These are phyloP conservation scores for Lithophane socia DNA, from an alignment of 2,888 invertebrate genomes.

Conservation along the genomic window DNA sequence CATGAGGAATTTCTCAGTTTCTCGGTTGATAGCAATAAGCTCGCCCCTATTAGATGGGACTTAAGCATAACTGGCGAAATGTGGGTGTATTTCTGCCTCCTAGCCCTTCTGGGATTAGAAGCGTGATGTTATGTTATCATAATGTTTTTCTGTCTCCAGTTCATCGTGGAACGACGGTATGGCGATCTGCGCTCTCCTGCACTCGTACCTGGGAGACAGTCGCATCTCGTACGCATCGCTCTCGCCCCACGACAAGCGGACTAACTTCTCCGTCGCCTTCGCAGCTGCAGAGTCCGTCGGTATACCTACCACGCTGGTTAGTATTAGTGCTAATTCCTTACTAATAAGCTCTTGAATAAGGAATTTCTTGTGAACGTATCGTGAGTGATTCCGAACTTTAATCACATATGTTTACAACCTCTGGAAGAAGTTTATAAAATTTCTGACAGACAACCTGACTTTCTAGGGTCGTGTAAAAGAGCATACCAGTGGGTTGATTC, in stretches of 20 bases:
- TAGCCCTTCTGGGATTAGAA: background rate
- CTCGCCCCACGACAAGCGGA: conserved; percentile 94
- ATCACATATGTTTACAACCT: no score
- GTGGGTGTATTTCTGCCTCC: background rate
- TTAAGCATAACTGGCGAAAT: no score
- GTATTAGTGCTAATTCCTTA: conserved; percentile 70
- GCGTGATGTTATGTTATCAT: background rate
- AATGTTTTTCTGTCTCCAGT: conserved; percentile 65
- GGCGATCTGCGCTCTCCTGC: conserved; percentile 97
- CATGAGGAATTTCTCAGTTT: background rate
- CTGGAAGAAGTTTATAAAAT: no score
- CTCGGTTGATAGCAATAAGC: no score
- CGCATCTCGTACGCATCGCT: conserved; percentile 95
- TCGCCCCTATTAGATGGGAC: no score
- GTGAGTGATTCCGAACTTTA: no score
- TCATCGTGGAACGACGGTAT: conserved; percentile 99
- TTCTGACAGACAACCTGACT: background rate
- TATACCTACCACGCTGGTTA: conserved; percentile 96
- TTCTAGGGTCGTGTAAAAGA: background rate
- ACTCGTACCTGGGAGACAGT: conserved; percentile 96
- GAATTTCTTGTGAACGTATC: no score
- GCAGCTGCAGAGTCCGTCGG: conserved; percentile 98
- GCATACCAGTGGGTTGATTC: background rate
- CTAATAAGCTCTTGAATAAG: no score
- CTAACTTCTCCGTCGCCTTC: conserved; percentile 97